Percentiles rank a stretch among this genome's conserved stretches.
Evolutionary conservation across 2,888 invertebrate genomes (phyloP).

Genomic region (Cataglyphis altisquamis): DNA sequence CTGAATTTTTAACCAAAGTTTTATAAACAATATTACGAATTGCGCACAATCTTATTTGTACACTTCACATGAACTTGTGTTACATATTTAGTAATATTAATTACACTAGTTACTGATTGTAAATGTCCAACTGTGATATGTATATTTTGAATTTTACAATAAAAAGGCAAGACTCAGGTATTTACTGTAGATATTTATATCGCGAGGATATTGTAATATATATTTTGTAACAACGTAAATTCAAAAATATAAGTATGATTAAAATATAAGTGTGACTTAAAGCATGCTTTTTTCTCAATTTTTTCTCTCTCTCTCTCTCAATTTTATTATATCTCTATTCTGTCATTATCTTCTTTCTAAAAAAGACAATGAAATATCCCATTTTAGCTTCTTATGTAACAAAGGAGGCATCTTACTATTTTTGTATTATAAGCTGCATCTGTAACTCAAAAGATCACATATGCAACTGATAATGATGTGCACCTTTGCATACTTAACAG

Average conservation of each 20-base stretch:
- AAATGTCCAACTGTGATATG: conserved; percentile 71
- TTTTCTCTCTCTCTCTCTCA: background rate
- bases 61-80: background rate
- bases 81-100: background rate
- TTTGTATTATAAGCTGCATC: background rate
- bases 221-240: conserved; percentile 53
- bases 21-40: background rate
- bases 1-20: background rate
- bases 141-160: conserved; percentile 67
- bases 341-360: background rate
- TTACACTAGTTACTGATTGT: background rate
- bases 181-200: conserved; percentile 57
- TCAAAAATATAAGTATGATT: conserved; percentile 10
- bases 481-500: background rate
- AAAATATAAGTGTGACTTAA: background rate
- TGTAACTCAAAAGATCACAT: conserved; percentile 32
- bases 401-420: background rate
- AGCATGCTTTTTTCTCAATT: background rate
- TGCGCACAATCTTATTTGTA: background rate
- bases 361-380: background rate
- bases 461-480: background rate
- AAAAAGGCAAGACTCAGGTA: conserved; percentile 40
- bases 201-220: conserved; percentile 47
- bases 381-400: background rate
- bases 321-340: too few relatives aligned